These are phyloP conservation scores for Acanthurus tractus DNA, from an alignment of 2,797 vertebrate species.

Conservation along the genomic window DNA sequence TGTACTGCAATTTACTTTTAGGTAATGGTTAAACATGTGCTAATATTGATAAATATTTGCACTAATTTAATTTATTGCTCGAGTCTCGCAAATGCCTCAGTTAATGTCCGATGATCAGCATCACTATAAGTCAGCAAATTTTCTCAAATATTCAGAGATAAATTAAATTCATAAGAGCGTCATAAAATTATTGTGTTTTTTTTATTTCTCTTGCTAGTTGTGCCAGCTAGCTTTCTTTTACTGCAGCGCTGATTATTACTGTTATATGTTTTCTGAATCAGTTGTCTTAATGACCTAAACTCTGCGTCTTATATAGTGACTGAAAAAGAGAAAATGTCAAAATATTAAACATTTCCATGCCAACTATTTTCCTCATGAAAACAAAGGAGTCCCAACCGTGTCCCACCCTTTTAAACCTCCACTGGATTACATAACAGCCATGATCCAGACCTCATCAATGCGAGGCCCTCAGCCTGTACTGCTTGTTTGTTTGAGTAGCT, in stretches of 20 bases:
- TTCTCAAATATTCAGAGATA: background rate
- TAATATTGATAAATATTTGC: background rate
- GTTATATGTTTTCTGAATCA: background rate
- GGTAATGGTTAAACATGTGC: background rate
- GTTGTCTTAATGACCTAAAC: background rate
- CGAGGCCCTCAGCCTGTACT: conserved; percentile 7
- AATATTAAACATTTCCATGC: background rate
- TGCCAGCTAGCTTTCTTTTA: background rate
- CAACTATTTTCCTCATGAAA: conserved; percentile 1
- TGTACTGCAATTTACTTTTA: background rate
- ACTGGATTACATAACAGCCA: conserved; percentile 47
- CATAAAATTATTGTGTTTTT: background rate
- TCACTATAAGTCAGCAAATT: background rate
- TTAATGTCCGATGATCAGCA: background rate
- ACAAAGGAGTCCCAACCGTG: conserved; percentile 20
- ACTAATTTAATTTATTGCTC: background rate
- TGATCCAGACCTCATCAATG: conserved; percentile 14
- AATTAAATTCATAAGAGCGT: background rate
- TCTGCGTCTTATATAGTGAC: background rate
- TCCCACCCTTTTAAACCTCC: conserved; percentile 26
- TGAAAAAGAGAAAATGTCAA: background rate
- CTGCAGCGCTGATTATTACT: background rate
- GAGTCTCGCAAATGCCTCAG: background rate
- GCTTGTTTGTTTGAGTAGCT: conserved; percentile 37
- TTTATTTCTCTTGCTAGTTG: background rate